These are phyloP conservation scores for Vesta saturnalis DNA, from an alignment of 2,888 invertebrate species.

Conservation along the genomic window DNA sequence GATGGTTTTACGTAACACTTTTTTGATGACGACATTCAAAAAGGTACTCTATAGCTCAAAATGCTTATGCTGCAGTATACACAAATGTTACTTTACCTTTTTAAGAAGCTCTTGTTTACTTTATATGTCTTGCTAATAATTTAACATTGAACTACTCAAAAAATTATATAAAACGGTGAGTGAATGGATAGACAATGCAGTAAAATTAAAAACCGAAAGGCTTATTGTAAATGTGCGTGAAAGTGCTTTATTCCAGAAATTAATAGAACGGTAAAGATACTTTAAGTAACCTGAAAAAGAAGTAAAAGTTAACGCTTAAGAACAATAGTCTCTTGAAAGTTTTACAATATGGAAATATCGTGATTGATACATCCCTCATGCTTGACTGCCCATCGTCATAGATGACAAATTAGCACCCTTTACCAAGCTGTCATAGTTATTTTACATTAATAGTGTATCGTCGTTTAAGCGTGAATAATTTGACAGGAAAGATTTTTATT, in stretches of 20 bases:
- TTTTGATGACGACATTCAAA: conserved; percentile 19
- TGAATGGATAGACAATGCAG: too few species aligned
- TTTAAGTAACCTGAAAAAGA: too few species aligned
- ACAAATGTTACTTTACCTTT: neutral
- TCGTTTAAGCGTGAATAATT: neutral
- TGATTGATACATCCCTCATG: neutral
- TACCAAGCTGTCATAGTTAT: neutral
- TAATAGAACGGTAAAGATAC: too few species aligned
- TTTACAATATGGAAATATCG: neutral
- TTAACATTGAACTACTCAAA: too few species aligned
- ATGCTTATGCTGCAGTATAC: neutral
- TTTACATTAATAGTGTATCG: neutral
- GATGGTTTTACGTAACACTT: conserved; percentile 32
- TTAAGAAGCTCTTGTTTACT: too few species aligned
- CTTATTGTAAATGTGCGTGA: too few species aligned
- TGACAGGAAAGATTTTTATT: neutral
- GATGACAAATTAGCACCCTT: neutral
- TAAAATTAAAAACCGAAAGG: too few species aligned
- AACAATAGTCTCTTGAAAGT: too few species aligned
- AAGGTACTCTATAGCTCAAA: conserved; percentile 5
- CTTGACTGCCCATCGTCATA: neutral
- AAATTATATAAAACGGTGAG: too few species aligned
- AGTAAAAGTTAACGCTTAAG: too few species aligned
- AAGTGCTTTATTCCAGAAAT: too few species aligned
- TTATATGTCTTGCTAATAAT: too few species aligned